A percentile compares a stretch with the other conserved stretches of the same genome.
Evolutionary conservation across 1,140 invertebrate genomes (phyloP).

Genomic region (Drosophila azteca): DNA sequence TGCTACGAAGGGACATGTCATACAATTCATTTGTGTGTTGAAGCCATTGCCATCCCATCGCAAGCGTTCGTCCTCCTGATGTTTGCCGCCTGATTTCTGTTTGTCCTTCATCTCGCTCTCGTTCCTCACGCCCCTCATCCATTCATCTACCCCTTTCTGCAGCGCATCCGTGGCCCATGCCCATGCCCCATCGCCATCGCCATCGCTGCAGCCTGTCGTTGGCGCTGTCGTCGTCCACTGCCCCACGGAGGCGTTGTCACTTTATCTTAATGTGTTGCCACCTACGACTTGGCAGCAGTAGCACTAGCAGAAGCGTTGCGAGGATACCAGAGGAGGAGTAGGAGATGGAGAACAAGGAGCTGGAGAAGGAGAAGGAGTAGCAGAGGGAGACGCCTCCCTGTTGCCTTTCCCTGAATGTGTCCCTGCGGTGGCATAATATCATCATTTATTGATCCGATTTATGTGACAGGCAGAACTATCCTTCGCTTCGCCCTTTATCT

Average conservation of each 20-base stretch:
- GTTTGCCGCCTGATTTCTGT: conserved; percentile 74
- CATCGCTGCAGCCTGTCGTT: conserved; percentile 20
- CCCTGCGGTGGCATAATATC: conserved; percentile 81
- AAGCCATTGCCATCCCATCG: conserved; percentile 17
- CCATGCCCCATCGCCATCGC: conserved; percentile 23
- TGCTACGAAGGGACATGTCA: conserved; percentile 32
- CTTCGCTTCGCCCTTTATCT: conserved; percentile 60
- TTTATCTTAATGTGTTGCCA: conserved; percentile 82
- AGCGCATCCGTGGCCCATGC: conserved; percentile 7
- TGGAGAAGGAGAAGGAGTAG: conserved; percentile 5
- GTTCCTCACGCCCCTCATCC: conserved; percentile 5
- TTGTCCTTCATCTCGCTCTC: conserved; percentile 70
- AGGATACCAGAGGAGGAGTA: not conserved
- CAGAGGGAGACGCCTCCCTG: conserved; percentile 1
- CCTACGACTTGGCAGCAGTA: conserved; percentile 69
- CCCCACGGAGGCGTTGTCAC: conserved; percentile 75
- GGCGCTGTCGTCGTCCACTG: conserved; percentile 40
- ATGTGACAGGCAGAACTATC: conserved; percentile 81
- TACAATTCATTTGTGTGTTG: conserved; percentile 76
- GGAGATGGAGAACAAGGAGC: conserved; percentile 5
- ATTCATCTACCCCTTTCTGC: conserved; percentile 51
- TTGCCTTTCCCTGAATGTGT: conserved; percentile 65
- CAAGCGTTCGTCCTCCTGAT: conserved; percentile 33
- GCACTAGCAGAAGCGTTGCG: conserved; percentile 11
- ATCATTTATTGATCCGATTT: conserved; percentile 83